These are phyloP conservation scores for Venustaconcha ellipsiformis DNA, from an alignment of 1,140 invertebrate genomes.

Conservation along the genomic window DNA sequence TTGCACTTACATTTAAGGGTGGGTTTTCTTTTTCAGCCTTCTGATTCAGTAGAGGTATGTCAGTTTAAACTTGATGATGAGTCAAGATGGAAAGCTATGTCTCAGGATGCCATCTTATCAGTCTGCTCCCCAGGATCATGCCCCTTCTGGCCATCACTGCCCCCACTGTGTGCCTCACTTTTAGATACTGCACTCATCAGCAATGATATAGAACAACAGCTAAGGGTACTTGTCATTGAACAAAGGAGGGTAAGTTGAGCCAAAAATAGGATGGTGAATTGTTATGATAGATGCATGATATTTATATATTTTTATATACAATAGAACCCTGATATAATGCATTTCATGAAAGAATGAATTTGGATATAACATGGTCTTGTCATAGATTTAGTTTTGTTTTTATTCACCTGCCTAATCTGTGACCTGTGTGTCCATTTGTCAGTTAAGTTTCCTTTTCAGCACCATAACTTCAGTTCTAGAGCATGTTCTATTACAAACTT, in stretches of 20 bases:
- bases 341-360: no score
- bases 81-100: slow-evolving; percentile 69
- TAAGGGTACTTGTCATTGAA: slow-evolving; percentile 61
- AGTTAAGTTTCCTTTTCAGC: no score
- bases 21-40: slow-evolving; percentile 45
- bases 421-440: no score
- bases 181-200: slow-evolving; percentile 58
- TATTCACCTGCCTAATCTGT: no score
- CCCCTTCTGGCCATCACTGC: slow-evolving; percentile 58
- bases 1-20: not conserved
- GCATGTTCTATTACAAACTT: no score
- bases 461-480: no score
- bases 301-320: no score
- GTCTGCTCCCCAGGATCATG: slow-evolving; percentile 54
- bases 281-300: no score
- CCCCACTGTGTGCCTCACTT: slow-evolving; percentile 54
- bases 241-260: slow-evolving; percentile 59
- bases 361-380: no score
- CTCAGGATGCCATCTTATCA: slow-evolving; percentile 64
- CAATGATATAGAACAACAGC: slow-evolving; percentile 67
- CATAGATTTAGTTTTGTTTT: no score
- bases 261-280: not conserved
- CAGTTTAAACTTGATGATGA: slow-evolving; percentile 66
- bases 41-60: slow-evolving; percentile 62
- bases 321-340: no score